Evolutionary conservation across 37 sponge, comb jelly and placozoan genomes (phyloP).

Genomic region (Chondrilla cf. caribensis): DNA sequence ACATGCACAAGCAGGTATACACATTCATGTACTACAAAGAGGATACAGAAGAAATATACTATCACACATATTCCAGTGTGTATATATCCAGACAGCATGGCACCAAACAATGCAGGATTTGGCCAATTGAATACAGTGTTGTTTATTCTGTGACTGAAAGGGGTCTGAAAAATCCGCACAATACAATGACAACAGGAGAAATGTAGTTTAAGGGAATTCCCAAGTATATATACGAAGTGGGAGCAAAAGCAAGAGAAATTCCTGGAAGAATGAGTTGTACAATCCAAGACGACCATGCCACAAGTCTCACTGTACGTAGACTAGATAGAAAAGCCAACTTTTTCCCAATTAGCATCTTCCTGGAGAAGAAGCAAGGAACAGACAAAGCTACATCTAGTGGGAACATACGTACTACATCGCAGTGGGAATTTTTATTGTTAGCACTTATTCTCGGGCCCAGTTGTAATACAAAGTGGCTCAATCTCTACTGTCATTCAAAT

Average conservation of each 20-base stretch:
- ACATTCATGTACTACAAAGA: neutral
- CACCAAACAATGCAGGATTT: conserved; percentile 59
- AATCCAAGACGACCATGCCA: conserved; percentile 15
- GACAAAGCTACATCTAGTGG: too few species aligned
- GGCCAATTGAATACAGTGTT: conserved; percentile 31
- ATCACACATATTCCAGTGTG: conserved; percentile 49
- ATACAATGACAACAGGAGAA: conserved; percentile 27
- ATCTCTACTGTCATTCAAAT: too few species aligned
- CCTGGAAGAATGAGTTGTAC: conserved; percentile 27
- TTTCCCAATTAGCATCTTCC: neutral
- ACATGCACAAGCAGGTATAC: too few species aligned
- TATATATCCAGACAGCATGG: conserved; percentile 33
- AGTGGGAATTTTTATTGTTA: too few species aligned
- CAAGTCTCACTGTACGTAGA: too few species aligned
- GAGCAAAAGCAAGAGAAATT: conserved; percentile 23
- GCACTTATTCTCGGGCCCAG: too few species aligned
- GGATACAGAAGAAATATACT: conserved; percentile 54
- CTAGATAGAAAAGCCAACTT: neutral
- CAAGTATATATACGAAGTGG: conserved; percentile 11
- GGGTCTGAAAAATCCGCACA: neutral
- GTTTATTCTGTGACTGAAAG: neutral
- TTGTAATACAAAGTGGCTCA: too few species aligned
- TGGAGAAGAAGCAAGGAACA: too few species aligned
- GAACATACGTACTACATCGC: neutral
- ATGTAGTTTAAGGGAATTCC: conserved; percentile 10